Evolutionary conservation across 2,888 invertebrate species (phyloP).

Genomic region (Octodonta nipae): DNA sequence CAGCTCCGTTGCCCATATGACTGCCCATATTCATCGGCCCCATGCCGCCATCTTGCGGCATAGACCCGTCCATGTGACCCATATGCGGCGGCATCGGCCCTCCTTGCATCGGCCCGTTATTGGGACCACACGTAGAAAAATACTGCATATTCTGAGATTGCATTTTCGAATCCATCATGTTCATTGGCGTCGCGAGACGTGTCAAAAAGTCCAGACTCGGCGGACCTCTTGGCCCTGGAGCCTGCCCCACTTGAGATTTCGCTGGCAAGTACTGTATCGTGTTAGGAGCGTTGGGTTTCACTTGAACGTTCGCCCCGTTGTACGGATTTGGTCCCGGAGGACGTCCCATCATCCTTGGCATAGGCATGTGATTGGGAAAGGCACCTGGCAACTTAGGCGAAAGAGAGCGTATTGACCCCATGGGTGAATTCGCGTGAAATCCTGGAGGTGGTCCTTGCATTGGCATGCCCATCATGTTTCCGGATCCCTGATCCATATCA

Average conservation of each 20-base stretch:
- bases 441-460: slow-evolving; percentile 35
- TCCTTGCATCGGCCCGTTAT: slow-evolving; percentile 37
- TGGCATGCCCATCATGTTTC: slow-evolving; percentile 31
- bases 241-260: slow-evolving; percentile 69
- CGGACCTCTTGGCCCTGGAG: slow-evolving; percentile 69
- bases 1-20: slow-evolving; percentile 31
- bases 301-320: slow-evolving; percentile 74
- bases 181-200: slow-evolving; percentile 73
- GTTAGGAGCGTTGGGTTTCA: slow-evolving; percentile 92
- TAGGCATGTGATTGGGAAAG: slow-evolving; percentile 38
- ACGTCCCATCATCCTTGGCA: slow-evolving; percentile 50
- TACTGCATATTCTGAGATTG: slow-evolving; percentile 57
- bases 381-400: slow-evolving; percentile 54
- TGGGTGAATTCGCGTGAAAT: slow-evolving; percentile 32
- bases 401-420: slow-evolving; percentile 38
- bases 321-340: slow-evolving; percentile 48
- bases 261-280: slow-evolving; percentile 96
- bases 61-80: slow-evolving; percentile 35
- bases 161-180: slow-evolving; percentile 56
- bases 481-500: slow-evolving; percentile 29
- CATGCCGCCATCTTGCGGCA: slow-evolving; percentile 34
- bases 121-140: slow-evolving; percentile 50
- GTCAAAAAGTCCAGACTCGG: slow-evolving; percentile 83
- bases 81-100: slow-evolving; percentile 35
- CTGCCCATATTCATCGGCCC: slow-evolving; percentile 37